Evolutionary conservation across 1,140 invertebrate genomes (phyloP).

Genomic region (Caenorhabditis tropicalis): DNA sequence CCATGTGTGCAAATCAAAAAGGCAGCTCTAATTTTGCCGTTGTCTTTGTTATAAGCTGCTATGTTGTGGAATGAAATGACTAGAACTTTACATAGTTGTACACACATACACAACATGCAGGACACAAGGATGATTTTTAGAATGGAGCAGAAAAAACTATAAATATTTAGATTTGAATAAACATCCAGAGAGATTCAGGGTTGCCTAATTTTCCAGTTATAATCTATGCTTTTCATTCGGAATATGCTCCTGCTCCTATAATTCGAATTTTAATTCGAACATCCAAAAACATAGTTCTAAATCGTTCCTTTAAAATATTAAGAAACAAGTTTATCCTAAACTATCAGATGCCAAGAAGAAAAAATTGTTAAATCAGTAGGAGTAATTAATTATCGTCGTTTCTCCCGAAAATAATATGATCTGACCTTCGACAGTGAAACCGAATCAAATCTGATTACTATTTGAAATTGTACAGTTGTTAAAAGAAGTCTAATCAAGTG

Average conservation of each 20-base stretch:
- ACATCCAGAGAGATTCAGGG: not conserved
- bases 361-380: not conserved
- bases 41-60: constrained; percentile 32
- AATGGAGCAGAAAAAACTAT: not conserved
- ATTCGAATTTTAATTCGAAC: too few species aligned
- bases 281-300: too few species aligned
- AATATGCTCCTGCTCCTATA: too few species aligned
- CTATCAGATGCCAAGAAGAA: not conserved
- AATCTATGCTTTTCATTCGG: too few species aligned
- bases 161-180: constrained; percentile 30
- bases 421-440: not conserved
- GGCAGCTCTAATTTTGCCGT: constrained; percentile 16
- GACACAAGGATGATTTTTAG: not conserved
- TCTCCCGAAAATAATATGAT: not conserved
- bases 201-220: not conserved
- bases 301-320: too few species aligned
- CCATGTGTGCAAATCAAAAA: constrained; percentile 19
- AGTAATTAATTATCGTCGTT: too few species aligned
- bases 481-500: not conserved
- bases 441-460: not conserved
- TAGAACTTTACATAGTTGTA: constrained; percentile 35
- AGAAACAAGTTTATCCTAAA: too few species aligned
- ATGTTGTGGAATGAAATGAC: not conserved
- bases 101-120: not conserved
- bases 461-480: not conserved